Evolutionary conservation across 2,888 invertebrate species (phyloP).

Genomic region (Athripsodes cinereus): DNA sequence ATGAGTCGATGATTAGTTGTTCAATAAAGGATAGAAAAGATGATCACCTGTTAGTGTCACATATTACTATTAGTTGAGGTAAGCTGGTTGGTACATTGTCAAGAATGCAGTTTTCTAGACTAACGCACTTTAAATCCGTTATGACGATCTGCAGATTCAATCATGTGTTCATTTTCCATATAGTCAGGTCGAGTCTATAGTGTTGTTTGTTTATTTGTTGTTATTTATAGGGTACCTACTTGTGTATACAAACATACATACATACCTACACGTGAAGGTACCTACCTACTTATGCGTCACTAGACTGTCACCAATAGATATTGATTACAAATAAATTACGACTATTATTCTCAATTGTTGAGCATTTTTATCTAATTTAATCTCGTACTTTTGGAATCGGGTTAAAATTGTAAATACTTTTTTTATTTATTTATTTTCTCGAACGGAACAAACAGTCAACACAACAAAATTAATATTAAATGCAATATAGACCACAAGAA

Average conservation of each 20-base stretch:
- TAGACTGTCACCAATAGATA: not conserved
- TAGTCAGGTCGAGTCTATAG: not conserved
- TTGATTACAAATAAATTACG: not conserved
- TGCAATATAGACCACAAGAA: no score
- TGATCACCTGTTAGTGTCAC: not conserved
- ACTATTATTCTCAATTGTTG: not conserved
- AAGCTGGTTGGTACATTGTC: slow-evolving; percentile 4
- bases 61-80: not conserved
- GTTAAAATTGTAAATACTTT: no score
- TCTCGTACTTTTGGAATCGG: no score
- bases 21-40: no score
- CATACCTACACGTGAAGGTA: no score
- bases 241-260: no score
- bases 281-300: not conserved
- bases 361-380: no score
- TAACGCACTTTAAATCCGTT: slow-evolving; percentile 25
- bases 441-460: no score
- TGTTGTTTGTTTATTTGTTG: not conserved
- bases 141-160: slow-evolving; percentile 13
- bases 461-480: no score
- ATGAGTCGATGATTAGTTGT: no score
- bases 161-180: slow-evolving; percentile 3
- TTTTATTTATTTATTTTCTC: no score
- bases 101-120: slow-evolving; percentile 27
- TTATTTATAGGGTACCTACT: not conserved